Percentiles rank a stretch among this genome's conserved stretches.
These are phyloP conservation scores for Coptotermes formosanus DNA, from an alignment of 1,140 invertebrate genomes.

Conservation along the genomic window DNA sequence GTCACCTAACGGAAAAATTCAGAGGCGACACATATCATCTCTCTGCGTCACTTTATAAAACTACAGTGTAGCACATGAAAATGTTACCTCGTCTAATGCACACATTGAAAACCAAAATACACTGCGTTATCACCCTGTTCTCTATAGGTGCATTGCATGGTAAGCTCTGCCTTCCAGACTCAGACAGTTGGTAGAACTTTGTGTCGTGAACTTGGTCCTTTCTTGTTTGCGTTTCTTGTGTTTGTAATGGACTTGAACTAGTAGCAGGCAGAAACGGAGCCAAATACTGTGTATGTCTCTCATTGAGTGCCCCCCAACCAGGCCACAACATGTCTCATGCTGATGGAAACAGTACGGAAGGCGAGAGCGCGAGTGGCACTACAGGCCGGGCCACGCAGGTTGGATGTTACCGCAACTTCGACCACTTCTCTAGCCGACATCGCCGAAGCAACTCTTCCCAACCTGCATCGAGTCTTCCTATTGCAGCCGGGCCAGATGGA, in stretches of 20 bases:
- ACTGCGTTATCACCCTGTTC: no score
- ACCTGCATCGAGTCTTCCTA: conserved; percentile 22
- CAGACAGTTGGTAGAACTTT: conserved; percentile 30
- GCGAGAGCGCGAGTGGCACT: conserved; percentile 65
- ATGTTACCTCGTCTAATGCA: no score
- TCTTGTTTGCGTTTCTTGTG: not conserved
- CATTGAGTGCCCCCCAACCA: conserved; percentile 42
- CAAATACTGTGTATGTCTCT: conserved; percentile 30
- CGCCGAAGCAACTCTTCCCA: conserved; percentile 61
- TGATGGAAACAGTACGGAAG: conserved; percentile 82
- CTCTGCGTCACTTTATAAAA: no score
- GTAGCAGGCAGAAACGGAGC: not conserved
- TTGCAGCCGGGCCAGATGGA: conserved; percentile 12
- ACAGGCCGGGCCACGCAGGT: conserved; percentile 58
- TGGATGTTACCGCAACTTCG: conserved; percentile 67
- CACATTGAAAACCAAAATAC: no score
- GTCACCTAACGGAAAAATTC: no score
- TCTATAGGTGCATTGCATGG: not conserved
- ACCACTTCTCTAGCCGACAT: conserved; percentile 43
- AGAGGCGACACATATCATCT: no score
- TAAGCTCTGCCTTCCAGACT: not conserved
- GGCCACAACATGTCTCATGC: conserved; percentile 88
- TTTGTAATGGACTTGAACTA: not conserved
- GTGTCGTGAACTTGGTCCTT: not conserved
- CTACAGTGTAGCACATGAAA: no score